Base-by-base conservation (phyloP, 2,797 vertebrate species). In the Pseudotriccus pelzelni region DNA sequence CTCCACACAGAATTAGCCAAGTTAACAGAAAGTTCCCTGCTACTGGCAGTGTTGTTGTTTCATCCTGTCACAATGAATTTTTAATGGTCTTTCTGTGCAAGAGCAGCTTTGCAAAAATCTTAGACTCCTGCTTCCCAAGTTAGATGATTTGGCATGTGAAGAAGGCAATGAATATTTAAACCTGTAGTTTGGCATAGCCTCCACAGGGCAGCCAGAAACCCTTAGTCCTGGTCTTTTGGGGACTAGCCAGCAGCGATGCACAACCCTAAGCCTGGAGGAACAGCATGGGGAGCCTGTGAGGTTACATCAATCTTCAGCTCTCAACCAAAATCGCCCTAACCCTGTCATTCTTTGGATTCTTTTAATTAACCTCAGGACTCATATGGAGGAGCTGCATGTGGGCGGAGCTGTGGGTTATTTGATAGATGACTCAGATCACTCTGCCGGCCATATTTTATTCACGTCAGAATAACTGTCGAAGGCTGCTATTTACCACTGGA, bases 11-110 rank as follows among this genome's bases (percentile, higher is more conserved):
- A 74, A 87, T 89, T 91, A 97, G 85, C 80, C 95, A 97, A 96
- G 90, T 91, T 92, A 92, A 94, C 84, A 87, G 66, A 78, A 95
- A 94, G 85, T 89, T 96, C 90, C 74, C 85, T 74, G 84, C 90
- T 77, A 92, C 75, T 88, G 84, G 88, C 82, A 88, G 23, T 75
- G 56, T 58, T 88, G 86, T 64, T 93, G 72, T 81, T 94, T 93
- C 94, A 36, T 78, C 78, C 60, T 27, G 86, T 92, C 93, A 77
- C 3, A 5, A 96, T 94, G 87, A 93, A 91, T 94, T 97, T 96
- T 96, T 96, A 95, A 96, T 93, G 79, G 85, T 41, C 93, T 91
- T 97, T 93, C 89, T 92, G 80, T 92, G 94, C 85, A 93, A 91
- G 93, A 96, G 87, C 68, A 87, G 93, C 92, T 96, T 96, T 92